phyloP scores from a whole-genome alignment of 2,113 vertebrate species.

The Aptenodytes forsteri region DNA sequence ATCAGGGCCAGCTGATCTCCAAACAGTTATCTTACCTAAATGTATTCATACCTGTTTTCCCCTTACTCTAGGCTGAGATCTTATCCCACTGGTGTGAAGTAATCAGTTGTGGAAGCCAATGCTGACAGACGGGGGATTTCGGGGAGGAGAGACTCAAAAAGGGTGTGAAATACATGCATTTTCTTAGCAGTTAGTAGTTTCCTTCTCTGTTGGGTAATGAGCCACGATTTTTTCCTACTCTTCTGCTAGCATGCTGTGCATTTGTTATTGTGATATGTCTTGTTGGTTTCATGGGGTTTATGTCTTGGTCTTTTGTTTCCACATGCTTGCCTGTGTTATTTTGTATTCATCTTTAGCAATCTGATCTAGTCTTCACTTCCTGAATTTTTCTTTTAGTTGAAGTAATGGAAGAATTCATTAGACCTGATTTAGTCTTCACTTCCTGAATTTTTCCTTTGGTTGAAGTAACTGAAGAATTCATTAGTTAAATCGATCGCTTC shows the following conservation, averaged over 20 bases:
- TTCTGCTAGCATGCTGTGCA: background rate
- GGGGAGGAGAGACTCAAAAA: background rate
- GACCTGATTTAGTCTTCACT: background rate
- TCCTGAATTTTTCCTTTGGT: background rate
- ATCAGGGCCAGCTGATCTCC: background rate
- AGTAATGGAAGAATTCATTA: background rate
- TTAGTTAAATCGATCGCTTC: background rate
- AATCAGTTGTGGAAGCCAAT: background rate
- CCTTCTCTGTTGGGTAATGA: background rate
- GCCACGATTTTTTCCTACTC: background rate
- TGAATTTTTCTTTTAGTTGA: background rate
- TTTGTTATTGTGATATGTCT: background rate
- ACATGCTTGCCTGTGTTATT: background rate
- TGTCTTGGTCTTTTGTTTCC: background rate
- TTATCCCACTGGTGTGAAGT: background rate
- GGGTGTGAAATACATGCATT: fast-evolving
- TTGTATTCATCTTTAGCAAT: background rate
- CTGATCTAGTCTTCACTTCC: background rate
- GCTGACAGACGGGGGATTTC: background rate
- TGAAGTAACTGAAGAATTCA: background rate
- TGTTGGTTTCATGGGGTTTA: background rate
- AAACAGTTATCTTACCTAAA: background rate
- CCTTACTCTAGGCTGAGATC: background rate
- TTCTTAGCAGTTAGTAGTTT: background rate
- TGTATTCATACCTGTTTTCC: background rate